phyloP scores from a whole-genome alignment of 2,113 vertebrate genomes.

The Semnornis frantzii region DNA sequence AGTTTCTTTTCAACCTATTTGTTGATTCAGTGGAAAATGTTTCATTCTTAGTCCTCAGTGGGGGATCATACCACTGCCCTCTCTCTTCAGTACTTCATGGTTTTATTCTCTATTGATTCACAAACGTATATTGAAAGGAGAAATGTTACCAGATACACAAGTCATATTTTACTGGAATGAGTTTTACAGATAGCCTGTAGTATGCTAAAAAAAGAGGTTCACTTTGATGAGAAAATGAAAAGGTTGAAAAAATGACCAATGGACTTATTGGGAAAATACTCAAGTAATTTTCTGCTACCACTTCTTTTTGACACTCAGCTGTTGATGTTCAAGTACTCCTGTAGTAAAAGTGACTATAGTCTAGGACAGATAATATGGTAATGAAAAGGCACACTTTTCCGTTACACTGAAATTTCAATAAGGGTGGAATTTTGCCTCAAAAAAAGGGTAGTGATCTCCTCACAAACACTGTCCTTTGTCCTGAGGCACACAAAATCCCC shows the following conservation, averaged over 20 bases:
- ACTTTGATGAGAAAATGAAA: not conserved
- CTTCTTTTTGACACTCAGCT: not conserved
- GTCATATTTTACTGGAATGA: not conserved
- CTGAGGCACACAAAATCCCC: constrained; percentile 76
- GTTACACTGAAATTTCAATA: constrained; percentile 69
- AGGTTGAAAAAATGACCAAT: not conserved
- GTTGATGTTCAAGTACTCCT: not conserved
- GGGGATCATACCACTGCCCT: not conserved
- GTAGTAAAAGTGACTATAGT: not conserved
- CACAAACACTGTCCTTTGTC: constrained; percentile 75
- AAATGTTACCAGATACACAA: not conserved
- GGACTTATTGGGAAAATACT: not conserved
- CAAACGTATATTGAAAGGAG: not conserved
- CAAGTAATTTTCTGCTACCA: not conserved
- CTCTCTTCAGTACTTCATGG: not conserved
- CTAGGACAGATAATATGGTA: constrained; percentile 6
- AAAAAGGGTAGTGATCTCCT: constrained; percentile 74
- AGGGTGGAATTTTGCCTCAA: constrained; percentile 58
- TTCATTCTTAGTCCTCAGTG: not conserved
- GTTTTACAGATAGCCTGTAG: not conserved
- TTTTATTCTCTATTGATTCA: not conserved
- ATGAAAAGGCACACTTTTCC: constrained; percentile 42
- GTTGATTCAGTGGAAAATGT: not conserved
- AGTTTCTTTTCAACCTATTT: not conserved
- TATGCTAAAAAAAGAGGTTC: not conserved